Conservation (phyloP, 2,797 vertebrate genomes). For the Gallinago stenura region DNA sequence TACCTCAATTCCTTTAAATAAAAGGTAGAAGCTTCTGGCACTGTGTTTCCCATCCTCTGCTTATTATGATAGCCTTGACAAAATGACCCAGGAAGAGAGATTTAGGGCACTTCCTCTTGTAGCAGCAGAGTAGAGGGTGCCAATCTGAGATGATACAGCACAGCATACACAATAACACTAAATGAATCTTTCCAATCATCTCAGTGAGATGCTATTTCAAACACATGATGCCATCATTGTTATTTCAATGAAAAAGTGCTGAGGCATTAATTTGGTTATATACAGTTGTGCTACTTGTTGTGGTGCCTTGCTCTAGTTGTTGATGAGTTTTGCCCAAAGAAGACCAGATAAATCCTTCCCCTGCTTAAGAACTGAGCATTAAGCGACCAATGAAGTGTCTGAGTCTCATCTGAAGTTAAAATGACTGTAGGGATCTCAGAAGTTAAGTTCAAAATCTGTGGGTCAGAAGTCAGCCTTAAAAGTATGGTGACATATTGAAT, state of each 20-base stretch:
- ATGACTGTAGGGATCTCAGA: background rate
- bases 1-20: background rate
- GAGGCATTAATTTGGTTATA: background rate
- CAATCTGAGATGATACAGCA: background rate
- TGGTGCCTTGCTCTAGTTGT: background rate
- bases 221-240: background rate
- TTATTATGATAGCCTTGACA: background rate
- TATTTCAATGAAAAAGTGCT: background rate
- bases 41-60: background rate
- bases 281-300: background rate
- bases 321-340: background rate
- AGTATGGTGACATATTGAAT: background rate
- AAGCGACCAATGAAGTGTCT: background rate
- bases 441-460: background rate
- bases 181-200: background rate
- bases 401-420: background rate
- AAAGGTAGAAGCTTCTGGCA: background rate
- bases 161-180: fast-evolving
- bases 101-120: background rate
- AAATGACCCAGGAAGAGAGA: background rate
- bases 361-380: background rate
- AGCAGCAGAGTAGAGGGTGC: background rate
- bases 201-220: background rate
- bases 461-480: background rate
- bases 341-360: background rate